These are phyloP conservation scores for Mya arenaria DNA, from an alignment of 1,140 invertebrate species.

Conservation along the genomic window DNA sequence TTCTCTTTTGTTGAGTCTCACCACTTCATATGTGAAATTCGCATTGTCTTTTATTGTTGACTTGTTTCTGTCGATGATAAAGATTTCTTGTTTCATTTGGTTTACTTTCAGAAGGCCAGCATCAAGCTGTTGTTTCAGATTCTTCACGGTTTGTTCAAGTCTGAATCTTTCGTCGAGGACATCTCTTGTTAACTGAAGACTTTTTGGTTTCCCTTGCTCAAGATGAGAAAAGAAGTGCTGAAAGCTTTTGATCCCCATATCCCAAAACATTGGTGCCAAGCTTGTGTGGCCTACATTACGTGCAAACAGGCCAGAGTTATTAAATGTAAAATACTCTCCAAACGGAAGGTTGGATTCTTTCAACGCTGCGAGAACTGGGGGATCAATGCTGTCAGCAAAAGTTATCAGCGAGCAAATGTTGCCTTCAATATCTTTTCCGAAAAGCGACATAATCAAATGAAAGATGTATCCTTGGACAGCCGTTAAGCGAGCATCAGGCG, in stretches of 20 bases:
- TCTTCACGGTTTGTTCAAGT: conserved; percentile 37
- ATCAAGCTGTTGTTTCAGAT: conserved; percentile 28
- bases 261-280: conserved; percentile 6
- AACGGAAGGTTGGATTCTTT: neutral
- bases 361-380: conserved; percentile 36
- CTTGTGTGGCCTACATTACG: neutral
- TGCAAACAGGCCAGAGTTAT: conserved; percentile 57
- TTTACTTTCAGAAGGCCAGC: conserved; percentile 32
- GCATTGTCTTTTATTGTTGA: conserved; percentile 52
- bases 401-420: conserved; percentile 63
- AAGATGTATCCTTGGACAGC: conserved; percentile 57
- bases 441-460: conserved; percentile 59
- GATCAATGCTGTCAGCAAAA: conserved; percentile 56
- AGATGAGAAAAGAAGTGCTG: conserved; percentile 35
- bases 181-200: conserved; percentile 43
- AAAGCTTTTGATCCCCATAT: conserved; percentile 14
- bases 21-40: conserved; percentile 47
- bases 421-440: conserved; percentile 62
- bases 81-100: conserved; percentile 31
- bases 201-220: conserved; percentile 20
- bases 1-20: conserved; percentile 5
- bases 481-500: conserved; percentile 38
- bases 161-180: conserved; percentile 34
- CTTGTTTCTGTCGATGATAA: conserved; percentile 40
- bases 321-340: conserved; percentile 44